Base-by-base conservation (phyloP, 1,140 invertebrate genomes). In the Thalassaphorura encarpata region DNA sequence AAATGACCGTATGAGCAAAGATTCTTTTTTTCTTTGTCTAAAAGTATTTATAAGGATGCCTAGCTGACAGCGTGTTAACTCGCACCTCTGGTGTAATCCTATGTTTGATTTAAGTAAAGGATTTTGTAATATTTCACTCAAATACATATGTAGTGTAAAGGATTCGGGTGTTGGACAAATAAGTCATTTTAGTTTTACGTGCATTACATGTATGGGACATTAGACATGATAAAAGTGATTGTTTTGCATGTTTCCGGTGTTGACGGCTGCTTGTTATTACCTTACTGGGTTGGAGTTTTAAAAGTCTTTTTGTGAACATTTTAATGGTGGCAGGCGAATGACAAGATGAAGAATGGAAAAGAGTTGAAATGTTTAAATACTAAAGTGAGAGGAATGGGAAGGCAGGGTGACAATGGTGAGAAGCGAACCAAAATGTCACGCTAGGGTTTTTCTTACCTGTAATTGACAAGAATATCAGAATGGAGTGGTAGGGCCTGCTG, bases 391-490 rank as follows among this genome's bases (percentile, higher is more conserved):
- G n/a, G n/a, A n/a, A n/a, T n/a, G n/a, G n/a, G n/a, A n/a, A n/a
- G n/a, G n/a, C n/a, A n/a, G n/a, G n/a, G n/a, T n/a, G n/a, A n/a
- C n/a, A n/a, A n/a, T n/a, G n/a, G n/a, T n/a, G n/a, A n/a, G n/a
- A 28, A 8, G 6, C 26, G 46, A 4, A 5, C 8, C 8, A 21
- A 29, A 27, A 48, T 48, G 26, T 27, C 19, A 16, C 11, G 24
- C 19, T 24, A 8, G 19, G 6, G 26, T 8, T 21, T 24, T 21
- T 8, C 11, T 13, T 43, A 62, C 61, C 61, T 62, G 54, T 62
- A 62, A 53, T 62, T 62, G 23, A 62, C 47, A 23, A 50, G 52
- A 5, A 59, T 36, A 42, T 62, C 61, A 19, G 52, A 36, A 51
- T 59, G 57, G 3, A 62, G 46, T 51, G 61, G 61, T 36, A 49